Base-by-base conservation (phyloP, 2,888 invertebrate genomes). In the Meta bourneti region DNA sequence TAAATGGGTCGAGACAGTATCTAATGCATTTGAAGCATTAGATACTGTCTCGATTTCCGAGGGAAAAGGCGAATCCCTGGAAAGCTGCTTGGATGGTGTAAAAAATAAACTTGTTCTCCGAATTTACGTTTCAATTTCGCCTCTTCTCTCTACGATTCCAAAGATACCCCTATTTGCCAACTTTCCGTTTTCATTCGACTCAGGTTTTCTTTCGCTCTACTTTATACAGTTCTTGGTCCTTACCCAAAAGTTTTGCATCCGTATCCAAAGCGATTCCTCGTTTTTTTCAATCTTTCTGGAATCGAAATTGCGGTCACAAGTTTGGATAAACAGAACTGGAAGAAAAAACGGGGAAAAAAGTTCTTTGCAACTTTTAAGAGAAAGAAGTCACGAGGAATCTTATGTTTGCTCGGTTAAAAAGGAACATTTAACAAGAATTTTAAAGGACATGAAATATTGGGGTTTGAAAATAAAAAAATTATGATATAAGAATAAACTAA, bases 141-240 rank as follows among this genome's bases (percentile, higher is more conserved):
- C 52, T 19, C 52, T 11, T 19, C 52, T 52, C 52, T 78, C 19
- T 78, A 51, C 52, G 52, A 8, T 52, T 78, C 13, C 77, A 77
- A 80, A n/a, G 52, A 6, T 48, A 69, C 61, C 34, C 80, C 61
- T 54, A 54, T 61, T 61, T 54, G 69, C 80, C 61, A 80, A 80
- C 80, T 80, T 80, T 61, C 61, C 61, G 80, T 80, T 78, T 75
- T 78, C 52, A 13, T 78, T 48, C 19, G 75, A 61, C 61, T 61
- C 61, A 16, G 16, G 34, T 49, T 78, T 77, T 77, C 6, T 75
- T 75, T 75, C 48, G 79, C 20, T 54, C 19, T 61, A 52, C n/a
- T 52, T 80, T 61, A 61, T 61, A 80, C 34, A 80, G 61, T 80
- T 80, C 61, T 80, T 80, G 80, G 80, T 80, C 61, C 80, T 80